phyloP scores from a whole-genome alignment of 2,888 invertebrate genomes.

The Metopia argyrocephala region DNA sequence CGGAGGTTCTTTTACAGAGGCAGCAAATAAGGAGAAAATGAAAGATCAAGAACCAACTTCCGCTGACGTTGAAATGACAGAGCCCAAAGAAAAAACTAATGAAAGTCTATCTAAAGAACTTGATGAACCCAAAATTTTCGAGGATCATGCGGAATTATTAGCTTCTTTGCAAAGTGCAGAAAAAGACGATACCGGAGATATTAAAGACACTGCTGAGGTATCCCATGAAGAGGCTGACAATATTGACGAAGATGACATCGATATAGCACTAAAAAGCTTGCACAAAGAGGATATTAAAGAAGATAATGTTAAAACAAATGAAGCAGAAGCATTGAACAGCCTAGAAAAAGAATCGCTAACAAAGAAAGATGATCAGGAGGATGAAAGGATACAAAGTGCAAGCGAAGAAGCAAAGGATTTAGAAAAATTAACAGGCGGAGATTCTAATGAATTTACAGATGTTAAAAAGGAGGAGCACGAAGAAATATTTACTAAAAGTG shows the following conservation, averaged over 20 bases:
- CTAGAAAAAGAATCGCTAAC: neutral
- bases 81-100: constrained; percentile 18
- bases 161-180: constrained; percentile 76
- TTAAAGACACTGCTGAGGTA: constrained; percentile 4
- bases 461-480: neutral
- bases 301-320: neutral
- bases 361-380: constrained; percentile 30
- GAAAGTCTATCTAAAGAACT: constrained; percentile 72
- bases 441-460: neutral
- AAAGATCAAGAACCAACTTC: neutral
- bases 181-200: constrained; percentile 16
- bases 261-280: constrained; percentile 71
- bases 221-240: constrained; percentile 36
- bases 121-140: constrained; percentile 20
- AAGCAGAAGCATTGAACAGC: neutral
- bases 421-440: neutral
- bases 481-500: neutral
- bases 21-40: constrained; percentile 19
- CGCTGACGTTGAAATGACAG: neutral
- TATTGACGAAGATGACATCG: constrained; percentile 71
- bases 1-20: constrained; percentile 49
- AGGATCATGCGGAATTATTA: constrained; percentile 31
- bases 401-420: neutral
- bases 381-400: neutral
- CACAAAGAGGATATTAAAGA: constrained; percentile 68